Base-by-base conservation (phyloP, 1,140 invertebrate species). In the Hylyphantes graminicola region DNA sequence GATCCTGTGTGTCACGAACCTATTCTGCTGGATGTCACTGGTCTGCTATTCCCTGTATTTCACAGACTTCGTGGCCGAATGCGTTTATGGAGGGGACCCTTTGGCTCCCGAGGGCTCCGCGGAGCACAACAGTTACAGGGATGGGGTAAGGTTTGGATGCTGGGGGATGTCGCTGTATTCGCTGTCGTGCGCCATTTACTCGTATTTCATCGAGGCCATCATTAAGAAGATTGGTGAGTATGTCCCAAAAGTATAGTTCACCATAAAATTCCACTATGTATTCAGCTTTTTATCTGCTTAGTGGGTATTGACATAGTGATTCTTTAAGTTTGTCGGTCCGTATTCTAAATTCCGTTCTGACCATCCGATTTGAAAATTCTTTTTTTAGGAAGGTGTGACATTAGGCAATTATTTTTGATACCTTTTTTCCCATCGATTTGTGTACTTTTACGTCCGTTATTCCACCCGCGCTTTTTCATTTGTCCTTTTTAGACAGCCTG, bases 121-220 rank as follows among this genome's bases (percentile, higher is more conserved):
- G 17, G 90, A 90, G 68, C 91, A 94, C 65, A 90, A 92, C 35
- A 88, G 87, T 87, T 99, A 98, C 87, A 95, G 98, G 90, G 93
- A 94, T 55, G 97, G 97, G 0, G 96, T 98, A 0, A 92, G 96
- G 54, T 96, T 98, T 88, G 97, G 96, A 15, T 98, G 96, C 87
- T 97, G 95, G 93, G 97, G 96, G 63, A 98, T 99, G 97, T 94
- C 96, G 0, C 94, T 98, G 92, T 98, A 98, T 89, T 98, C 97
- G 0, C 88, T 98, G 7, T 97, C 96, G 0, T 98, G 97, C 89
- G 94, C 96, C 3, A 93, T 94, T 87, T 99, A 98, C 89, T 98
- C 97, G 0, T 91, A 95, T 53, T 88, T 95, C 51, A 97, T 98
- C 59, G 96, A 98, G 88, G 94, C 92, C 88, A 91, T 98, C 6